Base-by-base conservation (phyloP, 2,888 invertebrate species). In the Athalia cordata region DNA sequence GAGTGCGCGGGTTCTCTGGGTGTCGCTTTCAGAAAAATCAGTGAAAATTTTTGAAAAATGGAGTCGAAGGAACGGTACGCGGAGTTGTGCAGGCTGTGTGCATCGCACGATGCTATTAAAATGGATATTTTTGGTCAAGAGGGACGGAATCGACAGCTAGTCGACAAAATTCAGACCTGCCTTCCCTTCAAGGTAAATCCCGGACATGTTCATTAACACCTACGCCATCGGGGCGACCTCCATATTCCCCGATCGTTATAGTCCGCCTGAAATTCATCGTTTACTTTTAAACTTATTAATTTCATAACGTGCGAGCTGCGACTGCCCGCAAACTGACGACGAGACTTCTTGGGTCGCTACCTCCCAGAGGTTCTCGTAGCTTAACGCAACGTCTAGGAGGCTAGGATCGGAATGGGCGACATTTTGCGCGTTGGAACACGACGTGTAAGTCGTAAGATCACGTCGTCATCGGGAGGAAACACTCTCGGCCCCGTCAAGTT, bases 71-170 rank as follows among this genome's bases (percentile, higher is more conserved):
- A 87, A 81, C 89, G 89, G 74, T 91, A 90, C 84, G 85, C 90
- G 79, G 90, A 91, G 81, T 87, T 91, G 5, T 91, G 91, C 86
- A 88, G 91, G 82, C 89, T 91, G 74, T 91, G 91, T 85, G 91
- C 91, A 80, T 89, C 90, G 65, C 89, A 90, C 86, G 91, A 91
- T 83, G 89, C 89, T 81, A 89, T 90, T 81, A 91, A 91, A 85
- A 90, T 91, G 88, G 89, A 91, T 83, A 89, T 91, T 79, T 91
- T 91, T 85, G 90, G 91, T 76, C 87, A 90, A 82, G 90, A 91
- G 80, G 91, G 91, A 77, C 89, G 86, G 81, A 89, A 89, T 84
- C 88, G 91, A 80, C 90, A 91, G 80, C 88, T 91, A 81, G 88
- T 90, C 80, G 89, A 90, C 84, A 91, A 91, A 83, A 91, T 91